Evolutionary conservation across 2,113 vertebrate species (phyloP).

Genomic region (Heteronetta atricapilla): DNA sequence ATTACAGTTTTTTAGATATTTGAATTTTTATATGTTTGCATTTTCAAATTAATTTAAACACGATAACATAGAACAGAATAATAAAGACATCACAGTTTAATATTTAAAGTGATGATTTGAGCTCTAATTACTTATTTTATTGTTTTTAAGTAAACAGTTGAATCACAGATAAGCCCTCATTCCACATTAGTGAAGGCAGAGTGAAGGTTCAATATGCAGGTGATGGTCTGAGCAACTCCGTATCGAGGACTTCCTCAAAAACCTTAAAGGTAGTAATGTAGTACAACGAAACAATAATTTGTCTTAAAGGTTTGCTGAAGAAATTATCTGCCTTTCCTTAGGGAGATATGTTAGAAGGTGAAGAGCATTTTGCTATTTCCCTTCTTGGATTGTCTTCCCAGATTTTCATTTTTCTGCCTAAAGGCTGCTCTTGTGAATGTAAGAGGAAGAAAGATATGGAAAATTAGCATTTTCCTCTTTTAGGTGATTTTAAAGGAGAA

Average conservation of each 20-base stretch:
- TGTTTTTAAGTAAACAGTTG: background rate
- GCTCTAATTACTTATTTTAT: background rate
- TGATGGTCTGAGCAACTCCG: background rate
- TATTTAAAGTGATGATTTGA: background rate
- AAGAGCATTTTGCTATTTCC: background rate
- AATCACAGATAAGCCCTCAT: background rate
- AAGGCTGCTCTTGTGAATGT: background rate
- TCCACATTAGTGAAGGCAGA: background rate
- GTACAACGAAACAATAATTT: background rate
- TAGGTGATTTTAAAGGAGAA: background rate
- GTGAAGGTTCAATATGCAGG: background rate
- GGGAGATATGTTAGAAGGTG: background rate
- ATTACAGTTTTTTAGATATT: background rate
- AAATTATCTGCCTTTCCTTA: background rate
- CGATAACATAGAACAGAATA: background rate
- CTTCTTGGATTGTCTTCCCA: background rate
- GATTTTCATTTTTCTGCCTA: background rate
- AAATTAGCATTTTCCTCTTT: background rate
- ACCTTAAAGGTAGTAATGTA: background rate
- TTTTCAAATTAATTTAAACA: background rate
- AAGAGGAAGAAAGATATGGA: background rate
- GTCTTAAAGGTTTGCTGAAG: background rate
- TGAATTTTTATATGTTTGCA: background rate
- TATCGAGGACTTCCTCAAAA: background rate
- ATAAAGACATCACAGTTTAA: background rate